Evolutionary conservation across 2,113 vertebrate genomes (phyloP).

Genomic region (Alectura lathami): DNA sequence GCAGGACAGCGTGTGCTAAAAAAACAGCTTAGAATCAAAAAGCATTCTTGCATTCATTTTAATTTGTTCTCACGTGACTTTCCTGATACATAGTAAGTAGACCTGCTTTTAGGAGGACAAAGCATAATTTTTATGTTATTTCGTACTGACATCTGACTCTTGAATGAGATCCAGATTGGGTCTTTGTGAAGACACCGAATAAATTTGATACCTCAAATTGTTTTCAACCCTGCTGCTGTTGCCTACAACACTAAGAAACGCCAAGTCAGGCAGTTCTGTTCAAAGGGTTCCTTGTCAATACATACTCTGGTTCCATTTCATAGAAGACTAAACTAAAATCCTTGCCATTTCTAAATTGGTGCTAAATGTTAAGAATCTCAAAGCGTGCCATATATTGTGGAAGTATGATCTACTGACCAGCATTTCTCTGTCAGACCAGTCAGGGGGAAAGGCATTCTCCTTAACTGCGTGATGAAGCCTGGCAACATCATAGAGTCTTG

Average conservation of each 20-base stretch:
- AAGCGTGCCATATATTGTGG: neutral
- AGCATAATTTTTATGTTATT: neutral
- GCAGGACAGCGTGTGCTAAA: neutral
- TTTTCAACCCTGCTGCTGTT: neutral
- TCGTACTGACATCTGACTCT: neutral
- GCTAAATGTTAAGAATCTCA: neutral
- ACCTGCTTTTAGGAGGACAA: neutral
- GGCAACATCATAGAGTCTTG: slow-evolving; percentile 82
- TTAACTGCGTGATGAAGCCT: slow-evolving; percentile 77
- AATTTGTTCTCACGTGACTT: neutral
- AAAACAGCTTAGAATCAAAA: neutral
- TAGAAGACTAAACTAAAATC: neutral
- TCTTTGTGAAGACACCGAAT: neutral
- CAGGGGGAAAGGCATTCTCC: slow-evolving; percentile 52
- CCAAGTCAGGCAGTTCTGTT: neutral
- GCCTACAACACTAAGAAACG: neutral
- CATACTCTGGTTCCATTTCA: neutral
- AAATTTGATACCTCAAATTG: neutral
- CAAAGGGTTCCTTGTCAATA: neutral
- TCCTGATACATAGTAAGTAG: neutral
- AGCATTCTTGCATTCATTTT: neutral
- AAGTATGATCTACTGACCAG: slow-evolving; percentile 76
- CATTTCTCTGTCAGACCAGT: slow-evolving; percentile 70
- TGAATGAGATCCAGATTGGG: neutral
- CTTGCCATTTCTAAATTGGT: neutral